Evolutionary conservation across 30 jellyfish, hydroid and myxozoan species (phyloP), one percentile per base, ranked within the genome.

Genomic region (Chironex yamaguchii): DNA sequence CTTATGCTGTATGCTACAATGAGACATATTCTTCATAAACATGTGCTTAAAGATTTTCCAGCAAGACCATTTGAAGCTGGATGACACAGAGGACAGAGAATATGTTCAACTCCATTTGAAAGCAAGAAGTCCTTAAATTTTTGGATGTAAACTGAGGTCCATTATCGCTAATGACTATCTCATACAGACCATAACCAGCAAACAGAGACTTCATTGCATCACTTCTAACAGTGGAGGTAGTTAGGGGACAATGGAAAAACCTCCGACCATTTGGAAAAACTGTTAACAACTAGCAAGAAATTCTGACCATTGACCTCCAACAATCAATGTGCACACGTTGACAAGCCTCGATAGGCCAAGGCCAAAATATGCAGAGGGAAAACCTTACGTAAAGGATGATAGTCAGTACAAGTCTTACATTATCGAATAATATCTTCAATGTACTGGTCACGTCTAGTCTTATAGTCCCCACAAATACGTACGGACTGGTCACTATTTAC

Each of bases 401-500:
- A n/a, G n/a, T n/a, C n/a, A n/a, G n/a, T n/a, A n/a, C n/a, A n/a
- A n/a, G n/a, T n/a, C n/a, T n/a, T n/a, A n/a, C n/a, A n/a, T n/a
- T n/a, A n/a, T n/a, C n/a, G n/a, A n/a, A n/a, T n/a, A n/a, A n/a
- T n/a, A n/a, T n/a, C n/a, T n/a, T n/a, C n/a, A n/a, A n/a, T n/a
- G n/a, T n/a, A n/a, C n/a, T n/a, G n/a, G n/a, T n/a, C n/a, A n/a
- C n/a, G n/a, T n/a, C n/a, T 76, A 33, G n/a, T 52, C 48, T 74
- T 76, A 49, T 69, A 87, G 65, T 87, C 96, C 4, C 82, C 96
- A 48, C 96, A 35, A 12, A 74, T 30, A 0, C 96, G 34, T 2
- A 74, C 49, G 66, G 76, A 51, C 14, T 72, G 82, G 42, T 75
- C 96, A 4, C 49, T 63, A 48, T 77, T n/a, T n/a, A n/a, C n/a